Base-by-base conservation (phyloP, 2,888 invertebrate genomes). In the Crepidodera aurea region DNA sequence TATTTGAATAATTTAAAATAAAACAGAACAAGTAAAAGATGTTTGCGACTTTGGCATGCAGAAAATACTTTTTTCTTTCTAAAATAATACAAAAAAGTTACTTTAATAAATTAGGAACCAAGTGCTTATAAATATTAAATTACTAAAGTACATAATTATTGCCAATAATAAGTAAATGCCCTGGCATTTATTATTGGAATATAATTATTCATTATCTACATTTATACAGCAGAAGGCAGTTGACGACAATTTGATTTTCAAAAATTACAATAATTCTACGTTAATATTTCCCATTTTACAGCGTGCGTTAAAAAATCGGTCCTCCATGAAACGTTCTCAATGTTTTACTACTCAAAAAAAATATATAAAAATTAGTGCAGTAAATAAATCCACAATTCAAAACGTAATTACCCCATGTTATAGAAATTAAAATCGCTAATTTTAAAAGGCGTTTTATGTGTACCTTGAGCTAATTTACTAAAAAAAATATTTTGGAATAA, bases 51-150 rank as follows among this genome's bases (percentile, higher is more conserved):
- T 77, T 73, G 77, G 76, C 74, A 75, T 71, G 68, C 67, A 67
- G 71, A 74, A 70, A 71, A 68, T 69, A 70, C 69, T 73, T 70
- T 72, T 13, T 44, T 39, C 16, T 48, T 48, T 74, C 73, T 77
- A 76, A 77, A 77, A 77, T 71, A 72, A 77, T 76, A 77, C 73
- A 77, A 75, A 76, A 74, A 77, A 74, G 71, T 75, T 75, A 74
- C 71, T 76, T 68, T 72, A 78, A 78, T 78, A 79, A 79, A 78
- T 80, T 80, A 80, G 81, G 80, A 81, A 80, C 80, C 79, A 78
- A 79, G 79, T 80, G 79, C 78, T 80, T 80, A 78, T 77, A 78
- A 77, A 77, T 77, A 75, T 73, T 72, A 75, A 75, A 74, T 78
- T 76, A 78, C 77, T 77, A 75, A 77, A 75, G 76, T 70, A 69